Evolutionary conservation across 2,113 vertebrate genomes (phyloP), one percentile per base, ranked within the genome.

Genomic region (Myiopsitta monachus): DNA sequence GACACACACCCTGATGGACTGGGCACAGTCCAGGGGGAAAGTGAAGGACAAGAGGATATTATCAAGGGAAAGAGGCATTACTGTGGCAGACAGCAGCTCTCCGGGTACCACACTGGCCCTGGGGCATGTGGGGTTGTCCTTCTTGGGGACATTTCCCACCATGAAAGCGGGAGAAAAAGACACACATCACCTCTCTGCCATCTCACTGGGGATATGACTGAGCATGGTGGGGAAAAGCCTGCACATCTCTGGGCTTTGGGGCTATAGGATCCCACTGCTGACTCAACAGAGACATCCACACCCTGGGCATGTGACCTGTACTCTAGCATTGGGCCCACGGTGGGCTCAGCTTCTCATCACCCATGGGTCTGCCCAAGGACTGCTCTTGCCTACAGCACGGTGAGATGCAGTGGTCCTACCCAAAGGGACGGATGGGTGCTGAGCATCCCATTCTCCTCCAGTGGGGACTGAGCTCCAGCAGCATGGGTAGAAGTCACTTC

Each of bases 281-380:
- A 36, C 21, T 36, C 64, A 44, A 26, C 16, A 43, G 62, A 49
- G 49, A 54, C 1, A 4, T 47, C 49, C 52, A 31, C 49, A 80
- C 7, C 28, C 39, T 67, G 52, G 41, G 33, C 49, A 46, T 18
- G 14, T 62, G 72, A 38, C 18, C 38, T 26, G 24, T 54, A 72
- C 52, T 79, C 33, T 33, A 49, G 62, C 39, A 49, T 0, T 7
- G 7, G 31, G 33, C 3, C 16, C 52, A 14, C 0, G 12, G 27
- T 44, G 51, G 55, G 47, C 30, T 51, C 52, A 67, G 41, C 11
- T 36, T 54, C 62, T 36, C 51, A 21, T 39, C 51, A 23, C 31
- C 6, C 36, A 47, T 24, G 31, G 14, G 7, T 7, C 46, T 72
- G 55, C 27, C 28, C 6, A 8, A 33, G 41, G 41, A 7, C 26